These are phyloP conservation scores for Adelges cooleyi DNA, from an alignment of 1,140 invertebrate species.

Conservation along the genomic window DNA sequence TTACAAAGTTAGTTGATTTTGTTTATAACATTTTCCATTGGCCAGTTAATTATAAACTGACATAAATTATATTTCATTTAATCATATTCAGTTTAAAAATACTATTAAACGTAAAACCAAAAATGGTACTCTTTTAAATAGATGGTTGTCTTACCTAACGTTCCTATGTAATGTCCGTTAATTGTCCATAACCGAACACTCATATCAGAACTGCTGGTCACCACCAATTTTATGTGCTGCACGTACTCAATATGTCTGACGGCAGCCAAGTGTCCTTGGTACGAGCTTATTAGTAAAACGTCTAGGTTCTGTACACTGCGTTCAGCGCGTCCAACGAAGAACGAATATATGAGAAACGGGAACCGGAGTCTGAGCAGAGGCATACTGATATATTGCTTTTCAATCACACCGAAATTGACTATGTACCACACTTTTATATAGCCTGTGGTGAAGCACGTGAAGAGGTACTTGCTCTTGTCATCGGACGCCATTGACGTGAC, in stretches of 20 bases:
- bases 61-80: background rate
- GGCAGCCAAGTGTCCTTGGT: background rate
- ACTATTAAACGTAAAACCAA: too few relatives aligned
- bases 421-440: background rate
- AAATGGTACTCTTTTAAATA: too few relatives aligned
- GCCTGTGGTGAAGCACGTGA: background rate
- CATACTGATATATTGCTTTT: background rate
- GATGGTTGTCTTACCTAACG: conserved; percentile 8
- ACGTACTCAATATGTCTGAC: background rate
- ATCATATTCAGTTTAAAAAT: too few relatives aligned
- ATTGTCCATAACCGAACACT: background rate
- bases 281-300: background rate
- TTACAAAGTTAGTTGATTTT: too few relatives aligned
- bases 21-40: too few relatives aligned
- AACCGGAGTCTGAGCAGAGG: background rate
- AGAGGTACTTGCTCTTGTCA: background rate
- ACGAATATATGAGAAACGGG: background rate
- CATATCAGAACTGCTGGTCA: background rate
- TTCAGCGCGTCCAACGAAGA: background rate
- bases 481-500: background rate
- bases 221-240: background rate
- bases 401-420: background rate
- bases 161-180: background rate
- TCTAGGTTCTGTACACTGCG: background rate
- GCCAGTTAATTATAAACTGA: too few relatives aligned